A percentile compares a stretch with the other conserved stretches of the same genome.
Evolutionary conservation across 2,797 vertebrate species (phyloP).

Genomic region (Bufotes viridis): DNA sequence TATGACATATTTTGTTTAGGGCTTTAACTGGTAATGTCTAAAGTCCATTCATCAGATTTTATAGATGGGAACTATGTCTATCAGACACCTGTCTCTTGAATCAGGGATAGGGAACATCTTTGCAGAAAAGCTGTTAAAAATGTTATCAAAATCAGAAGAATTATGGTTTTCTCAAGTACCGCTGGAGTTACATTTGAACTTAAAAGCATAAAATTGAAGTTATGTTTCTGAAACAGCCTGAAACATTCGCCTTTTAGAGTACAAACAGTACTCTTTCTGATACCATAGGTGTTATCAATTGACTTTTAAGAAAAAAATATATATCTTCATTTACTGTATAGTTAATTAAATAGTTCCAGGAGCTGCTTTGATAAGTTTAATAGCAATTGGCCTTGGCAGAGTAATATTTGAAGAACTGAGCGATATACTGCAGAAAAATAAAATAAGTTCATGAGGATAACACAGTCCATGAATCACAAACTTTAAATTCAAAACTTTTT

Average conservation of each 20-base stretch:
- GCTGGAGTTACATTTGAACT: neutral
- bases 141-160: neutral
- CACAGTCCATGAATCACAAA: neutral
- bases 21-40: too few species aligned
- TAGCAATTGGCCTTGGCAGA: neutral
- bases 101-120: neutral
- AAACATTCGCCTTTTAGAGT: neutral
- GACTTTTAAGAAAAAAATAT: too few species aligned
- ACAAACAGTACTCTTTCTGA: neutral
- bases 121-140: neutral
- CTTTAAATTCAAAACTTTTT: neutral
- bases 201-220: slow-evolving; percentile 8
- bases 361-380: neutral
- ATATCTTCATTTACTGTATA: neutral
- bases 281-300: neutral
- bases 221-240: neutral
- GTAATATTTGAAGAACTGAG: neutral
- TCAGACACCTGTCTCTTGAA: neutral
- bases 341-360: neutral
- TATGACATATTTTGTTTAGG: too few species aligned
- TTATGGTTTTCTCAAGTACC: neutral
- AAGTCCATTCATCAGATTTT: too few species aligned
- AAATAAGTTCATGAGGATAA: neutral
- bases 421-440: neutral
- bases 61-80: neutral